A percentile compares a stretch with the other conserved stretches of the same genome.
These are phyloP conservation scores for Trogon surrucura DNA, from an alignment of 2,113 vertebrate species.

Conservation along the genomic window DNA sequence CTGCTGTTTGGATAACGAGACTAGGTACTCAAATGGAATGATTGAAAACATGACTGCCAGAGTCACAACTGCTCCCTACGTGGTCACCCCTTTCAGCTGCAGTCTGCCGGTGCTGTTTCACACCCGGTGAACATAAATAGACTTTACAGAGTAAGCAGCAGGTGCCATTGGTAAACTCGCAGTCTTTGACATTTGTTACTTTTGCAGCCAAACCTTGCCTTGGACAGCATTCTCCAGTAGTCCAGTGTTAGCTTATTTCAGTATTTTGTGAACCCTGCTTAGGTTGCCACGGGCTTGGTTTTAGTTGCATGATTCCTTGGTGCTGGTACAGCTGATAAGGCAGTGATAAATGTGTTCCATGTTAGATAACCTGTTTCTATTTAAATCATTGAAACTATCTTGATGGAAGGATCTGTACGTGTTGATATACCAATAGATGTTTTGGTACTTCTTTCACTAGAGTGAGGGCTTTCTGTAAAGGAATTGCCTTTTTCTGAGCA, in stretches of 20 bases:
- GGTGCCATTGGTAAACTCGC: neutral
- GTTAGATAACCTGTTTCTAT: neutral
- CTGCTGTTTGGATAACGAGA: neutral
- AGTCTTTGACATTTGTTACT: neutral
- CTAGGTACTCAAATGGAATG: rapidly evolving
- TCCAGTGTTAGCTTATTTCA: neutral
- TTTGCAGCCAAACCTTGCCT: neutral
- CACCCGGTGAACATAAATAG: neutral
- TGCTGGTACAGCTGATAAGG: neutral
- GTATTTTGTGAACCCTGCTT: neutral
- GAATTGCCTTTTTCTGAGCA: neutral
- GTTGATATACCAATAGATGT: neutral
- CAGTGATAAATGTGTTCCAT: neutral
- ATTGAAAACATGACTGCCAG: neutral
- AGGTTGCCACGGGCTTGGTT: neutral
- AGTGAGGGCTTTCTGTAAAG: neutral
- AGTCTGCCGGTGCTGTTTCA: rapidly evolving
- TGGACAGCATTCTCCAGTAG: neutral
- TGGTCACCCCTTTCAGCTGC: neutral
- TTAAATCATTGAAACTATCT: neutral
- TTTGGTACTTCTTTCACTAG: neutral
- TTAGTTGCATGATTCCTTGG: neutral
- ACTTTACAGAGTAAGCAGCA: neutral
- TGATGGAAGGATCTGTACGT: rapidly evolving
- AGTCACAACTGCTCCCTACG: neutral